phyloP scores from a whole-genome alignment of 2,797 vertebrate genomes.

The Acropternis orthonyx region DNA sequence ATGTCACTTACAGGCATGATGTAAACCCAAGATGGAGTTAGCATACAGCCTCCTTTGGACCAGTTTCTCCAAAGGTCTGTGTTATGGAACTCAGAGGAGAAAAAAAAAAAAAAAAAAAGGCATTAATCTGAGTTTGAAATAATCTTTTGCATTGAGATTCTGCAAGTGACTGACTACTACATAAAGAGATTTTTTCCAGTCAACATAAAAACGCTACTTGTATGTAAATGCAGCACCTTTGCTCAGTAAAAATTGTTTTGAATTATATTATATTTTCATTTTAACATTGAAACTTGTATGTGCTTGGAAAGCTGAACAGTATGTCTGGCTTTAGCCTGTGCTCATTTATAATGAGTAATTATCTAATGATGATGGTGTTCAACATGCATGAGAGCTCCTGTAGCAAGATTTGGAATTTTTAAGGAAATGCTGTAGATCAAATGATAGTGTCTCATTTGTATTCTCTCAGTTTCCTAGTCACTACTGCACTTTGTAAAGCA shows the following conservation, averaged over 20 bases:
- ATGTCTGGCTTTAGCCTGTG: background rate
- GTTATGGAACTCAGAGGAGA: background rate
- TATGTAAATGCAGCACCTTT: constrained; percentile 1
- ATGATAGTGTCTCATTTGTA: constrained; percentile 57
- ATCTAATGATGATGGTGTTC: constrained; percentile 43
- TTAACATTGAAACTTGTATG: background rate
- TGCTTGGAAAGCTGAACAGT: constrained; percentile 8
- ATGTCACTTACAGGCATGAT: background rate
- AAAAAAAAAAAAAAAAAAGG: background rate
- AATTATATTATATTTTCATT: constrained; percentile 1
- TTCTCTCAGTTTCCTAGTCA: constrained; percentile 19
- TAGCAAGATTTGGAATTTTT: constrained; percentile 50
- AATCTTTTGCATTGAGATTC: constrained; percentile 1
- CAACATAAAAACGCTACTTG: background rate
- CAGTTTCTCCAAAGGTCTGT: background rate
- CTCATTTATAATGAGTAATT: constrained; percentile 60
- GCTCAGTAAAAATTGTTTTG: background rate
- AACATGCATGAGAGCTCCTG: constrained; percentile 30
- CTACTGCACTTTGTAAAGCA: background rate
- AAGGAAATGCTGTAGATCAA: constrained; percentile 46
- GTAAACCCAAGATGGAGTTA: background rate
- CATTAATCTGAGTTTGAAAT: background rate
- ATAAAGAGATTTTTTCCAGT: background rate
- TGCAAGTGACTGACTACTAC: background rate
- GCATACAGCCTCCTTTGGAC: background rate